phyloP scores from a whole-genome alignment of 1,140 invertebrate species.

The Chrysopa pallens region DNA sequence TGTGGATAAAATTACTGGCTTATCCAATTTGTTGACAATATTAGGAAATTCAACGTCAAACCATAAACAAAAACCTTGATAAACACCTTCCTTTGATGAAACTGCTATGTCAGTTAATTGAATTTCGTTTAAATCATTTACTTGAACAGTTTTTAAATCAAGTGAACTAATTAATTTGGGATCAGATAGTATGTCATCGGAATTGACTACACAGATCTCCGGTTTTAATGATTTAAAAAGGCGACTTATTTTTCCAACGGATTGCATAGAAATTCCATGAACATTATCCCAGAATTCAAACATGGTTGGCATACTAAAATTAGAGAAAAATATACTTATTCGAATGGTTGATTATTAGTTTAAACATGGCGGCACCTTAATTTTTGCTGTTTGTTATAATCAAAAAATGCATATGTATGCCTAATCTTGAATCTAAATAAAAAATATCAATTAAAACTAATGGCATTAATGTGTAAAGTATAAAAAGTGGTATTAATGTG shows the following conservation, averaged over 20 bases:
- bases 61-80: conserved; percentile 55
- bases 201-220: conserved; percentile 24
- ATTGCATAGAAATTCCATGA: conserved; percentile 33
- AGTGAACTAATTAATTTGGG: conserved; percentile 35
- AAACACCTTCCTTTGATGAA: conserved; percentile 34
- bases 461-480: too few relatives aligned
- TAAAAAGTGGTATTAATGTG: too few relatives aligned
- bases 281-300: conserved; percentile 38
- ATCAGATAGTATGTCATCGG: conserved; percentile 30
- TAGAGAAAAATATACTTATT: too few relatives aligned
- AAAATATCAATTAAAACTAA: too few relatives aligned
- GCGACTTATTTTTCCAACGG: conserved; percentile 29
- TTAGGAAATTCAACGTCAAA: conserved; percentile 36
- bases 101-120: conserved; percentile 25
- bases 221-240: conserved; percentile 26
- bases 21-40: conserved; percentile 7
- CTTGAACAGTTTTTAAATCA: conserved; percentile 30
- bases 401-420: too few relatives aligned
- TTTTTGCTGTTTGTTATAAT: too few relatives aligned
- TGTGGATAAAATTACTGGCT: conserved; percentile 44
- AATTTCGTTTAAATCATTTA: conserved; percentile 27
- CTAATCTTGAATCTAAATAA: too few relatives aligned
- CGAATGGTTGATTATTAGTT: too few relatives aligned
- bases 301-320: conserved; percentile 35
- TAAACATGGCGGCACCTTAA: too few relatives aligned